phyloP scores from a whole-genome alignment of 2,113 vertebrate genomes.

The Arizona elegans region DNA sequence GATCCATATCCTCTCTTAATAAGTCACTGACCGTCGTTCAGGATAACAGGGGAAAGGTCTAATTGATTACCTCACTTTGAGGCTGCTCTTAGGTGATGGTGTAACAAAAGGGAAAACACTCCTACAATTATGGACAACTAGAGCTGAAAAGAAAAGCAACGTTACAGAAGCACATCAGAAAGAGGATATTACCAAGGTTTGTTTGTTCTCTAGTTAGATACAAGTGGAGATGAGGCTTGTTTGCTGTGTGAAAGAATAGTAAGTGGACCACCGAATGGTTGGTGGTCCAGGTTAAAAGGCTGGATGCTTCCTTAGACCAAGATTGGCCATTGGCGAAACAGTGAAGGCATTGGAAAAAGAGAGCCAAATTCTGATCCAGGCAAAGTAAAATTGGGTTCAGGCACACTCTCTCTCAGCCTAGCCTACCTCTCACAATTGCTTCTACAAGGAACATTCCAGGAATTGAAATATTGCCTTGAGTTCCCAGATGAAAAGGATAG shows the following conservation, averaged over 20 bases:
- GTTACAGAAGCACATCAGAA: background rate
- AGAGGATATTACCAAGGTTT: background rate
- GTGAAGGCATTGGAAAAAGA: background rate
- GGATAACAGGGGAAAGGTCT: background rate
- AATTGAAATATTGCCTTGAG: background rate
- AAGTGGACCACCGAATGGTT: background rate
- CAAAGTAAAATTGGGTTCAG: background rate
- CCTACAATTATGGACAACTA: background rate
- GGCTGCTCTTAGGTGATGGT: background rate
- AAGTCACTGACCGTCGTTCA: background rate
- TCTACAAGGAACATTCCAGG: background rate
- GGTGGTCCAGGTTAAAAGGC: background rate
- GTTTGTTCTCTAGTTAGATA: background rate
- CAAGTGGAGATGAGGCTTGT: background rate
- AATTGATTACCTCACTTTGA: background rate
- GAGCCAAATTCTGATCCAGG: background rate
- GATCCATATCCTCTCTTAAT: background rate
- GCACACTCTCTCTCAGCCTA: background rate
- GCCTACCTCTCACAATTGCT: background rate
- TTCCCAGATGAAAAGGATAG: background rate
- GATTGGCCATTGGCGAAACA: background rate
- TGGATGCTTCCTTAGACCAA: background rate
- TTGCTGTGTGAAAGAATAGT: background rate
- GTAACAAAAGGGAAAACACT: background rate
- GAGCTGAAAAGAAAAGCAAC: background rate